A percentile compares a stretch with the other conserved stretches of the same genome.
Conservation (phyloP, 2,113 vertebrate species). For the Synchiropus splendidus region DNA sequence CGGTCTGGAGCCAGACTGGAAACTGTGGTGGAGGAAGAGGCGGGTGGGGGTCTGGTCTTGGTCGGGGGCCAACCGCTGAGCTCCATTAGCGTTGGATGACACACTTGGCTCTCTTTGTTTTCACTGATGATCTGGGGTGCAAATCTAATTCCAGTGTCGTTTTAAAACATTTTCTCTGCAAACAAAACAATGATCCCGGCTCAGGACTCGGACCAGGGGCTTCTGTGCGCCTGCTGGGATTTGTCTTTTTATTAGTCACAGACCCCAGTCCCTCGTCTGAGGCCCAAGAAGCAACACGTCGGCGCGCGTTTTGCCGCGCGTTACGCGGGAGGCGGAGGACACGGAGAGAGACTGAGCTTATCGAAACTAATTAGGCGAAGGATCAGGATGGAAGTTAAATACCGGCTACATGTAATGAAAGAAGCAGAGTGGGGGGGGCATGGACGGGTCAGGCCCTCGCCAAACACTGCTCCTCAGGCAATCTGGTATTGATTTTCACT, state of each 20-base stretch:
- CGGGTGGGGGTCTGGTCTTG: slow-evolving; percentile 24
- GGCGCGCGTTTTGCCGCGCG: slow-evolving; percentile 17
- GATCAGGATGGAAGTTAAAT: slow-evolving; percentile 86
- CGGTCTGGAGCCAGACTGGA: slow-evolving; percentile 3
- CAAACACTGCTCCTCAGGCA: slow-evolving; percentile 74
- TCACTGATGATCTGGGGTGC: slow-evolving; percentile 62
- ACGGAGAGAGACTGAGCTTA: slow-evolving; percentile 58
- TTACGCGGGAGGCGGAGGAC: slow-evolving; percentile 5
- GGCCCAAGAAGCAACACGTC: slow-evolving; percentile 52
- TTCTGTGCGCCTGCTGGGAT: slow-evolving; percentile 61
- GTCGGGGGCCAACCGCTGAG: slow-evolving; percentile 73
- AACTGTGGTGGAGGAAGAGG: slow-evolving; percentile 26
- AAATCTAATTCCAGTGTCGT: slow-evolving; percentile 88
- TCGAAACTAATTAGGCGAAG: slow-evolving; percentile 83
- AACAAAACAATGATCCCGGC: slow-evolving; percentile 74
- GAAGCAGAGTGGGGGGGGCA: slow-evolving; percentile 69
- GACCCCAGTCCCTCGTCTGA: slow-evolving; percentile 75
- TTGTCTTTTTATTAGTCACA: slow-evolving; percentile 73
- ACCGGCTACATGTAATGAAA: slow-evolving; percentile 80
- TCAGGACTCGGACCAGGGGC: slow-evolving; percentile 27
- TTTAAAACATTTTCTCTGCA: slow-evolving; percentile 79
- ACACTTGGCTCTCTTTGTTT: slow-evolving; percentile 55
- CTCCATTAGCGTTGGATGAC: slow-evolving; percentile 56
- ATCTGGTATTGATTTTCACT: slow-evolving; percentile 82
- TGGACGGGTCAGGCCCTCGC: slow-evolving; percentile 75